A percentile compares a stretch with the other conserved stretches of the same genome.
phyloP scores from a whole-genome alignment of 2,888 invertebrate genomes.

The Noctua janthe region DNA sequence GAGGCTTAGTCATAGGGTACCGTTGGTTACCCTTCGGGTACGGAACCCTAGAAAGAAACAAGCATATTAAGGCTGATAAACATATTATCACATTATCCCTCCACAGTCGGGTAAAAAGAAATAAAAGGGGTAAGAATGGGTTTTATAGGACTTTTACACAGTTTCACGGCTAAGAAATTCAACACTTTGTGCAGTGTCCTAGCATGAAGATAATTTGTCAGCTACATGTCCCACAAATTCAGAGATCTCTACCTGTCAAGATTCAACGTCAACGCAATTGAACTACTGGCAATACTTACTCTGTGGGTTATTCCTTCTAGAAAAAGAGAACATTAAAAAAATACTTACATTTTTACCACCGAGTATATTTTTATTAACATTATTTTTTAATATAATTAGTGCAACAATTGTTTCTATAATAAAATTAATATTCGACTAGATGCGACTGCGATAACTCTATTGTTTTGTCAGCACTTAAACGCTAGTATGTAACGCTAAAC shows the following conservation, averaged over 20 bases:
- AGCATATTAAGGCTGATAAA: too few species aligned
- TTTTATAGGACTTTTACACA: background rate
- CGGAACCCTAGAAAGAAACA: too few species aligned
- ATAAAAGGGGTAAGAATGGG: background rate
- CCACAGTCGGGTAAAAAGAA: background rate
- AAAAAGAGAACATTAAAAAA: conserved; percentile 3
- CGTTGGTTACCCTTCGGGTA: too few species aligned
- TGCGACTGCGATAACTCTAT: conserved; percentile 60
- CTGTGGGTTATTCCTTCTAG: background rate
- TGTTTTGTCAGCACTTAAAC: conserved; percentile 70
- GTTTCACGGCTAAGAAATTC: background rate
- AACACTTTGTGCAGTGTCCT: background rate
- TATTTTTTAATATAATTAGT: conserved; percentile 67
- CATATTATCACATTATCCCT: too few species aligned
- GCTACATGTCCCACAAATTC: background rate
- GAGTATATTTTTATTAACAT: conserved; percentile 50
- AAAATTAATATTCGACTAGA: conserved; percentile 64
- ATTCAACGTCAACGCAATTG: background rate
- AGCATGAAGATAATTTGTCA: background rate
- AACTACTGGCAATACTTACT: background rate
- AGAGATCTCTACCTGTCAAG: background rate
- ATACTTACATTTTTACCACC: conserved; percentile 12
- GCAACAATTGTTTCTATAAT: conserved; percentile 65
- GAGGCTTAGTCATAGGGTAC: too few species aligned
- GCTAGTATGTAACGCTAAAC: conserved; percentile 64